These are phyloP conservation scores for Syrista parreyssii DNA, from an alignment of 2,888 invertebrate species.

Conservation along the genomic window DNA sequence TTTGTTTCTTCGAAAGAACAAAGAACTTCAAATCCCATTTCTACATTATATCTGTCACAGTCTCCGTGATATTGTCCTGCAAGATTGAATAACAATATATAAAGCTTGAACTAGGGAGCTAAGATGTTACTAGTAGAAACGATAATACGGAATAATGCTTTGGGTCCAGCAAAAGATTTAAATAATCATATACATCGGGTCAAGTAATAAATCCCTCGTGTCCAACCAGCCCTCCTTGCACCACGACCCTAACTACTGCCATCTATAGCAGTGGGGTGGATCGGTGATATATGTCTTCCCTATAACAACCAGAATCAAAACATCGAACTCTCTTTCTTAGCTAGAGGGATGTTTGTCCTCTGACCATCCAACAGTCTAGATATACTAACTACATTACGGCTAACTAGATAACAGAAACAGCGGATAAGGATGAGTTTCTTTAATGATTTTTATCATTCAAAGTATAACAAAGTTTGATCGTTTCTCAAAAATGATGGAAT, in stretches of 20 bases:
- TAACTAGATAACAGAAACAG: neutral
- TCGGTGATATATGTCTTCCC: conserved; percentile 61
- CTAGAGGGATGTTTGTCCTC: conserved; percentile 46
- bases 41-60: neutral
- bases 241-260: conserved; percentile 51
- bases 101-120: neutral
- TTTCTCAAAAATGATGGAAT: neutral
- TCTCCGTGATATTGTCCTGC: neutral
- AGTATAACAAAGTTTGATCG: neutral
- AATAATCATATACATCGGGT: conserved; percentile 54
- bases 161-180: conserved; percentile 36
- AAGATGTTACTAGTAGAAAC: neutral
- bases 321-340: conserved; percentile 42
- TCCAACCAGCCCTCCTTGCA: conserved; percentile 45
- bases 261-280: conserved; percentile 51
- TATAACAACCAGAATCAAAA: conserved; percentile 63
- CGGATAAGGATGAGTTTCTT: neutral
- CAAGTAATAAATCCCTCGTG: conserved; percentile 53
- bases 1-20: neutral
- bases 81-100: neutral
- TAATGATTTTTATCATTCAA: neutral
- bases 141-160: neutral
- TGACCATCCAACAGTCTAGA: conserved; percentile 28
- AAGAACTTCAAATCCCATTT: neutral
- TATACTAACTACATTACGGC: neutral